These are phyloP conservation scores for Hylaea fasciaria DNA, from an alignment of 2,888 invertebrate genomes.

Conservation along the genomic window DNA sequence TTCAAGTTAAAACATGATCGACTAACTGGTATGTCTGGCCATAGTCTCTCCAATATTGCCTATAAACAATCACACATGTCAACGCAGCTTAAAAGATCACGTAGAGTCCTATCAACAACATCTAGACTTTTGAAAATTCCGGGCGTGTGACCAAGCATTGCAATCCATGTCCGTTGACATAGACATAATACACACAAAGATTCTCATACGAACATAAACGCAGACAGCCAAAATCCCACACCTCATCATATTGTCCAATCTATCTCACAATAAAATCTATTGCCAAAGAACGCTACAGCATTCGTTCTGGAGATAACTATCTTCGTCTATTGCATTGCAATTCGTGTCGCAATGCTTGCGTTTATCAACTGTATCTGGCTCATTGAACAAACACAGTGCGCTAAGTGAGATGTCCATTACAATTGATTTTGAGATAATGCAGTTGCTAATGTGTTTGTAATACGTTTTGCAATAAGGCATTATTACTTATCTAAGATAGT, in stretches of 20 bases:
- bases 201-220: conserved; percentile 4
- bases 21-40: too few relatives aligned
- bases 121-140: too few relatives aligned
- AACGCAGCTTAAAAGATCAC: too few relatives aligned
- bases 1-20: too few relatives aligned
- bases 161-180: too few relatives aligned
- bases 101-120: too few relatives aligned
- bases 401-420: conserved; percentile 14
- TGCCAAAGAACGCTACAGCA: conserved; percentile 19
- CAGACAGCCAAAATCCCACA: conserved; percentile 7
- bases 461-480: not conserved
- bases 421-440: conserved; percentile 5
- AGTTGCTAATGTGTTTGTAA: not conserved
- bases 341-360: conserved; percentile 10
- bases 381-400: conserved; percentile 3
- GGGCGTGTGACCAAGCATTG: too few relatives aligned
- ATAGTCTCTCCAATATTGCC: too few relatives aligned
- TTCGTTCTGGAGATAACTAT: conserved; percentile 24
- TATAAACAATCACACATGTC: too few relatives aligned
- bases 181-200: not conserved
- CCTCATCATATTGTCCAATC: conserved; percentile 6
- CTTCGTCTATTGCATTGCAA: conserved; percentile 13
- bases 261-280: conserved; percentile 13
- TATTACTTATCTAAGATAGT: not conserved
- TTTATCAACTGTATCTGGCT: not conserved